A percentile compares a stretch with the other conserved stretches of the same genome.
Conservation (phyloP, 2,113 vertebrate genomes). For the Synodontis membranacea region DNA sequence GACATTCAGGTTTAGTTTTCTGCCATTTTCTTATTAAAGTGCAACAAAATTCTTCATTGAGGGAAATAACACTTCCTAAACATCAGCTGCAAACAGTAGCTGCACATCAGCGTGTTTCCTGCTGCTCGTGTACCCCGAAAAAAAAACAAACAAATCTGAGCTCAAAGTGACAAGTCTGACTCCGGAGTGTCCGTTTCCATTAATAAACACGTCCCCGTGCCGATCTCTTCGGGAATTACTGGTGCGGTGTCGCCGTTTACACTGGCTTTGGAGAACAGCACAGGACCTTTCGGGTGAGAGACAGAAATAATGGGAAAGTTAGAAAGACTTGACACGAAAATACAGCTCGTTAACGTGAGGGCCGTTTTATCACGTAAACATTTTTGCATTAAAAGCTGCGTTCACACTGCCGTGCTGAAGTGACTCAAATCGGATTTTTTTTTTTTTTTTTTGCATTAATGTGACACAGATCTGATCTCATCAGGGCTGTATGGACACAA, state of each 20-base stretch:
- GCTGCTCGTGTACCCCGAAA: conserved; percentile 3
- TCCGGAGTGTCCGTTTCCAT: conserved; percentile 72
- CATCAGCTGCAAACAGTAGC: conserved; percentile 75
- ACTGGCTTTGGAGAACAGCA: conserved; percentile 74
- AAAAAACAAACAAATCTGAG: no score
- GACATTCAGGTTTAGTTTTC: conserved; percentile 46
- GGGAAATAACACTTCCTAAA: conserved; percentile 75
- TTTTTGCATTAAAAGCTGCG: no score
- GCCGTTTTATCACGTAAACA: no score
- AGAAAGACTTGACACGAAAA: not conserved
- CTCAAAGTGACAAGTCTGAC: conserved; percentile 74
- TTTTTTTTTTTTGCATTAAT: no score
- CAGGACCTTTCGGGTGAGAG: conserved; percentile 65
- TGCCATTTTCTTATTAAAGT: conserved; percentile 50
- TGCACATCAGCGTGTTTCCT: conserved; percentile 76
- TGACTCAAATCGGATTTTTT: no score
- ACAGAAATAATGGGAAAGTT: not conserved
- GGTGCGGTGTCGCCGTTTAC: conserved; percentile 79
- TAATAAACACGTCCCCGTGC: conserved; percentile 53
- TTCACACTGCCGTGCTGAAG: no score
- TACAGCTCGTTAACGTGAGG: not conserved
- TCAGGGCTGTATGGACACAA: no score
- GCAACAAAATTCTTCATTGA: conserved; percentile 54
- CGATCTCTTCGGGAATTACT: conserved; percentile 77
- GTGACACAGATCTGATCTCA: no score